These are phyloP conservation scores for Frieseomelitta varia DNA, from an alignment of 1,140 invertebrate genomes.

Conservation along the genomic window DNA sequence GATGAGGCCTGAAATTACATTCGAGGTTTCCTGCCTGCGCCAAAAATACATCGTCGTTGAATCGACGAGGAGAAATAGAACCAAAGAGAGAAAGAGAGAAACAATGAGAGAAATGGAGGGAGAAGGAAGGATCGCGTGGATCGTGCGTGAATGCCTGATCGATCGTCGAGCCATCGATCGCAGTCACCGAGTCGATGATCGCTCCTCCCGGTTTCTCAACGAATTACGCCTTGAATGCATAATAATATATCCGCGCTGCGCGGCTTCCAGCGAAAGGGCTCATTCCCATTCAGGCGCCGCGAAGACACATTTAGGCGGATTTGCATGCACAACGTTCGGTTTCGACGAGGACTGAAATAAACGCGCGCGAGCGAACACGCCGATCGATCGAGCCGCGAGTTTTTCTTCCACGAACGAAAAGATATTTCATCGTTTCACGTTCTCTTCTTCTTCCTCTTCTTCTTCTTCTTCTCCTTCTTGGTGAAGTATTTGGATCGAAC, in stretches of 20 bases:
- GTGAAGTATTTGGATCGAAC: too few relatives aligned
- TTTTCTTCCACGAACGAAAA: constrained; percentile 28
- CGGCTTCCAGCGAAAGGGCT: constrained; percentile 59
- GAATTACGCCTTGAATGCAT: constrained; percentile 74
- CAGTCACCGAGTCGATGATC: constrained; percentile 66
- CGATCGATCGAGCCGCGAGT: constrained; percentile 3
- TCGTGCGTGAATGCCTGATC: constrained; percentile 73
- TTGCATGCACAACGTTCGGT: constrained; percentile 75
- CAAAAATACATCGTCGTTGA: constrained; percentile 44
- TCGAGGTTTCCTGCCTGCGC: constrained; percentile 40
- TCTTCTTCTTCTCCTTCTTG: too few relatives aligned
- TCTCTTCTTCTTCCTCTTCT: background rate
- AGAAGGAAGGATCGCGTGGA: constrained; percentile 45
- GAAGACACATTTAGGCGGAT: constrained; percentile 76
- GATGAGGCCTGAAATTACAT: constrained; percentile 20
- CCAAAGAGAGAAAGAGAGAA: background rate
- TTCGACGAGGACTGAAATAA: constrained; percentile 65
- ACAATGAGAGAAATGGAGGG: background rate
- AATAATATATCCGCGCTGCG: constrained; percentile 64
- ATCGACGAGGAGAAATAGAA: background rate
- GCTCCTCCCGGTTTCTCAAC: constrained; percentile 60
- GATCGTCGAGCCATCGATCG: constrained; percentile 73
- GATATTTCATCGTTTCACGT: background rate
- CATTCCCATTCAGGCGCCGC: constrained; percentile 72
- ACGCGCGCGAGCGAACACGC: constrained; percentile 33